Conservation (phyloP, 1,140 invertebrate genomes). For the Caenorhabditis tropicalis region DNA sequence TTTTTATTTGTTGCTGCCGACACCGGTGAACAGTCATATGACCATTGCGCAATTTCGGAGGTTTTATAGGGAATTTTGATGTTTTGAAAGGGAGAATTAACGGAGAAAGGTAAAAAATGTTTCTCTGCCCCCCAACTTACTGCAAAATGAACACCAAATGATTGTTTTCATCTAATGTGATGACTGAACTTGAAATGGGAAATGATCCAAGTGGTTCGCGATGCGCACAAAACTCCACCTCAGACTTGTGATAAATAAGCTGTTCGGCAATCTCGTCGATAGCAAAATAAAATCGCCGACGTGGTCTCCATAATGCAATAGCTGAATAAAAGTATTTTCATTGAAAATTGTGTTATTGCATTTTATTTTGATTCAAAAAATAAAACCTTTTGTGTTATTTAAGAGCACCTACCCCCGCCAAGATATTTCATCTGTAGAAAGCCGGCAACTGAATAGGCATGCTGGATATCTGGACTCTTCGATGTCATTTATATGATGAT, state of each 20-base stretch:
- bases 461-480: not conserved
- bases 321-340: constrained; percentile 59
- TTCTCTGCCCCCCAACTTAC: constrained; percentile 54
- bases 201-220: constrained; percentile 60
- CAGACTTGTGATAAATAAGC: constrained; percentile 66
- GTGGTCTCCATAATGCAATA: constrained; percentile 60
- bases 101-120: not conserved
- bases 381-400: not conserved
- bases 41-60: not conserved
- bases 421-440: constrained; percentile 40
- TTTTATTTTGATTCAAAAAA: not conserved
- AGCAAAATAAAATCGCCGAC: constrained; percentile 65
- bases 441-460: constrained; percentile 44
- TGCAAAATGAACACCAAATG: constrained; percentile 64
- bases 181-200: constrained; percentile 52
- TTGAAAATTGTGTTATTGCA: not conserved
- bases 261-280: constrained; percentile 61
- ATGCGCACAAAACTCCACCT: constrained; percentile 55
- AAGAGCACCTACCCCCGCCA: constrained; percentile 39
- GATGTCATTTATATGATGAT: not conserved
- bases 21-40: not conserved
- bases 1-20: not conserved
- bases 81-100: not conserved
- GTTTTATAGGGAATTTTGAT: not conserved
- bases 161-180: constrained; percentile 58